Conservation (phyloP, 2,797 vertebrate genomes). For the Argya squamiceps region DNA sequence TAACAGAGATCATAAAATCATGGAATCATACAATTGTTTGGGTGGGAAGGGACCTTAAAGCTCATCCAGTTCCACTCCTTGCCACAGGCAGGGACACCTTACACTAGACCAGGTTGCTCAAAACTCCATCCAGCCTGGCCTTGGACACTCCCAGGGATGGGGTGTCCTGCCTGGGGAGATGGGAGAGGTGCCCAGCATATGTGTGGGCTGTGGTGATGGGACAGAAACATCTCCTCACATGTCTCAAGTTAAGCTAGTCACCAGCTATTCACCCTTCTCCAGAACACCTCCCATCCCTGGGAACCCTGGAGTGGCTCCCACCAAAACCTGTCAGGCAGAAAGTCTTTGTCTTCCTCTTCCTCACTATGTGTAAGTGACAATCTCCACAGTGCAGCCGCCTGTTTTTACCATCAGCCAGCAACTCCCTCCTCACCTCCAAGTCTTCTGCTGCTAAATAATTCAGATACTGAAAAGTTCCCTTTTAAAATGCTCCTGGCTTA, state of each 20-base stretch:
- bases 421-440: background rate
- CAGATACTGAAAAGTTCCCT: background rate
- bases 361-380: background rate
- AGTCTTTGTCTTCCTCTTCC: background rate
- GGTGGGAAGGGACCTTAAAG: background rate
- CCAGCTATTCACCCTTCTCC: background rate
- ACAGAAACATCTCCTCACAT: background rate
- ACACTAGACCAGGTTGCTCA: background rate
- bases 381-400: background rate
- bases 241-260: background rate
- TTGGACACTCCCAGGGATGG: background rate
- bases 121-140: background rate
- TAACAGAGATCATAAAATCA: background rate
- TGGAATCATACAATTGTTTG: background rate
- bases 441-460: background rate
- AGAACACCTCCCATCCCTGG: background rate
- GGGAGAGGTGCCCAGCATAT: background rate
- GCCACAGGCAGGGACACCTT: background rate
- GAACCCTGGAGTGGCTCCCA: background rate
- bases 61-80: background rate
- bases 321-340: background rate
- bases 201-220: fast-evolving
- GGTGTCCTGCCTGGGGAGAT: background rate
- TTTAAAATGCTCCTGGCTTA: background rate
- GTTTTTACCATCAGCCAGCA: background rate